Percentiles rank a stretch among this genome's conserved stretches.
Evolutionary conservation across 2,888 invertebrate species (phyloP).

Genomic region (Epicampocera succincta): DNA sequence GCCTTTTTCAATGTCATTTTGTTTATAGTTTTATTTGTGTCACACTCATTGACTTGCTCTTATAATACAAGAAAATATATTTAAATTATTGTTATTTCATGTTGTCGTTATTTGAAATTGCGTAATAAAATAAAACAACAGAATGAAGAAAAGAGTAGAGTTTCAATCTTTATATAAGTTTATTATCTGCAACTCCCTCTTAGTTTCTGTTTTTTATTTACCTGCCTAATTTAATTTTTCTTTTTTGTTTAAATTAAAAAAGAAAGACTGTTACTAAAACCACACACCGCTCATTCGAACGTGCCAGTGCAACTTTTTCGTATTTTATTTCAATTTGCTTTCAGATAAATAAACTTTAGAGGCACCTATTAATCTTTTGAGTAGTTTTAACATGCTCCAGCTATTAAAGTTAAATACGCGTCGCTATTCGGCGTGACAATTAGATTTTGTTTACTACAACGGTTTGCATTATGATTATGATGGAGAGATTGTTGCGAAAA

Average conservation of each 20-base stretch:
- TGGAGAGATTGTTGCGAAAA: background rate
- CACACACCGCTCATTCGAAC: background rate
- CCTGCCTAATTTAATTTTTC: background rate
- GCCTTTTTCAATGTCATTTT: constrained; percentile 44
- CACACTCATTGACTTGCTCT: constrained; percentile 52
- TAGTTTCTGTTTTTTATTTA: constrained; percentile 10
- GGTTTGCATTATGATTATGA: background rate
- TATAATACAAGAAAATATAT: background rate
- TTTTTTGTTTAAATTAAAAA: background rate
- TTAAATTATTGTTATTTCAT: background rate
- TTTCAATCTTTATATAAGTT: constrained; percentile 34
- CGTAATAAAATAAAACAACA: constrained; percentile 27
- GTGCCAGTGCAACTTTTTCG: constrained; percentile 30
- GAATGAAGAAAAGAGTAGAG: background rate
- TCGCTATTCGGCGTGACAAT: constrained; percentile 5
- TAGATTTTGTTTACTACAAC: constrained; percentile 21
- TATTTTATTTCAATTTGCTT: constrained; percentile 60
- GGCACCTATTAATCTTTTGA: constrained; percentile 45
- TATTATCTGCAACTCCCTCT: constrained; percentile 37
- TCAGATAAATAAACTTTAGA: constrained; percentile 45
- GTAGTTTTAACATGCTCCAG: constrained; percentile 39
- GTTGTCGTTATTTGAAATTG: constrained; percentile 12
- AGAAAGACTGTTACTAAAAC: constrained; percentile 7
- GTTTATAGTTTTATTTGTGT: constrained; percentile 14
- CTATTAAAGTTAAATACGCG: constrained; percentile 28